Percentiles rank a stretch among this genome's conserved stretches.
Conservation (phyloP, 2,888 invertebrate species). For the Phaedon cochleariae region DNA sequence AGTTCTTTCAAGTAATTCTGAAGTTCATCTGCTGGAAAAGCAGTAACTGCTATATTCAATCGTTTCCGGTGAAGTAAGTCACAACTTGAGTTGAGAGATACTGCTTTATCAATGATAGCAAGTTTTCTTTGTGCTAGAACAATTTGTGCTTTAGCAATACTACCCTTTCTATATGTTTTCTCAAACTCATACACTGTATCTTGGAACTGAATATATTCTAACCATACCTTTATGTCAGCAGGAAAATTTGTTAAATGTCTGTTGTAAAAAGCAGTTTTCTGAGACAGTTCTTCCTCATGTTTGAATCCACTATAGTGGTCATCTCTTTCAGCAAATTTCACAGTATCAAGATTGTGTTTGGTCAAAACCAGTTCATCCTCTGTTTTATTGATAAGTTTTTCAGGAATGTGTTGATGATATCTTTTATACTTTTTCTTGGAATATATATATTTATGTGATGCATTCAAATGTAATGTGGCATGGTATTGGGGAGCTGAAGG, state of each 20-base stretch:
- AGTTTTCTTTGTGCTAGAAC: conserved; percentile 68
- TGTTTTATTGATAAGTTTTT: conserved; percentile 26
- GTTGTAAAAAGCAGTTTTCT: conserved; percentile 66
- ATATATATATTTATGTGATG: conserved; percentile 35
- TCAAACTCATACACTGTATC: conserved; percentile 63
- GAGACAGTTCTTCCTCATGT: conserved; percentile 64
- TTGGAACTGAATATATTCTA: conserved; percentile 69
- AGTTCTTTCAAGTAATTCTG: conserved; percentile 62
- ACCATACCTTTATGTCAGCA: conserved; percentile 67
- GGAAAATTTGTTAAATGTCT: conserved; percentile 64
- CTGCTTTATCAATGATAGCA: conserved; percentile 69
- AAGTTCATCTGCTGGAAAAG: conserved; percentile 70
- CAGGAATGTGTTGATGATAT: conserved; percentile 49
- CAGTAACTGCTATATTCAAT: conserved; percentile 62
- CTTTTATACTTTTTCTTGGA: conserved; percentile 54
- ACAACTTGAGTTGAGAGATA: conserved; percentile 67
- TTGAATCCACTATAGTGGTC: conserved; percentile 52
- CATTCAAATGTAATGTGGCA: conserved; percentile 47
- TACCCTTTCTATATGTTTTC: conserved; percentile 59
- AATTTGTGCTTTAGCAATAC: conserved; percentile 59
- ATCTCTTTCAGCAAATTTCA: conserved; percentile 41
- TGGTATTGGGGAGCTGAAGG: conserved; percentile 70
- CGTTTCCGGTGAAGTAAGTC: conserved; percentile 64
- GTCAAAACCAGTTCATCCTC: conserved; percentile 47
- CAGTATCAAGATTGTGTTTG: conserved; percentile 45